Conservation (phyloP, 2,888 invertebrate species). For the Plagodis dolabraria region DNA sequence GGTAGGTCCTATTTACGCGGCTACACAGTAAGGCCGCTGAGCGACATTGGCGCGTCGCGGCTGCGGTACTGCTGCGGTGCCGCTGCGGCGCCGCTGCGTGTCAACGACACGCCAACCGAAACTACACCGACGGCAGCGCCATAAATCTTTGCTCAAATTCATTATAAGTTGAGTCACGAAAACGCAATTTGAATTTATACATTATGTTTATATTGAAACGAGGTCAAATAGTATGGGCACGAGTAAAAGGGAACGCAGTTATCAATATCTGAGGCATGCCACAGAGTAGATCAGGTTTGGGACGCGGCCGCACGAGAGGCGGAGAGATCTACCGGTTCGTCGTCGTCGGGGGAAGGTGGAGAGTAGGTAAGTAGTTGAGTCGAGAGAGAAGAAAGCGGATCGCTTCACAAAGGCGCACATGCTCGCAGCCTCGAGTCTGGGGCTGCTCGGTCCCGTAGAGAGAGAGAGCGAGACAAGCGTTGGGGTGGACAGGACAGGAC, state of each 20-base stretch:
- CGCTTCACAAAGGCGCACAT: constrained; percentile 60
- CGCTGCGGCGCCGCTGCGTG: background rate
- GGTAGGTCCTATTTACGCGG: constrained; percentile 9
- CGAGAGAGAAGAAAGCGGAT: constrained; percentile 50
- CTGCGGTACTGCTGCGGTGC: background rate
- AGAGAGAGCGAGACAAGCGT: constrained; percentile 49
- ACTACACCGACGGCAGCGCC: background rate
- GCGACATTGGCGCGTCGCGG: background rate
- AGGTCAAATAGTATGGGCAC: constrained; percentile 31
- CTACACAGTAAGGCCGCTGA: background rate
- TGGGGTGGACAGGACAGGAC: constrained; percentile 67
- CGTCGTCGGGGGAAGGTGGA: constrained; percentile 39
- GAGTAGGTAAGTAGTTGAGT: constrained; percentile 35
- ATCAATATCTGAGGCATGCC: background rate
- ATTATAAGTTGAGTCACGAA: constrained; percentile 29
- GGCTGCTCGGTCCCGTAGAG: constrained; percentile 38
- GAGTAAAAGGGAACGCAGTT: background rate
- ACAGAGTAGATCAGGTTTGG: background rate
- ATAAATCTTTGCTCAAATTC: constrained; percentile 13
- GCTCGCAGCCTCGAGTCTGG: constrained; percentile 83
- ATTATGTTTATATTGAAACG: constrained; percentile 23
- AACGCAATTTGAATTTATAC: constrained; percentile 30
- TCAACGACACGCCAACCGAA: background rate
- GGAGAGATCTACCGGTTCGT: constrained; percentile 32
- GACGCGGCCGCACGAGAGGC: constrained; percentile 1